Evolutionary conservation across 2,888 invertebrate species (phyloP).

Genomic region (Epistrophella euchroma): DNA sequence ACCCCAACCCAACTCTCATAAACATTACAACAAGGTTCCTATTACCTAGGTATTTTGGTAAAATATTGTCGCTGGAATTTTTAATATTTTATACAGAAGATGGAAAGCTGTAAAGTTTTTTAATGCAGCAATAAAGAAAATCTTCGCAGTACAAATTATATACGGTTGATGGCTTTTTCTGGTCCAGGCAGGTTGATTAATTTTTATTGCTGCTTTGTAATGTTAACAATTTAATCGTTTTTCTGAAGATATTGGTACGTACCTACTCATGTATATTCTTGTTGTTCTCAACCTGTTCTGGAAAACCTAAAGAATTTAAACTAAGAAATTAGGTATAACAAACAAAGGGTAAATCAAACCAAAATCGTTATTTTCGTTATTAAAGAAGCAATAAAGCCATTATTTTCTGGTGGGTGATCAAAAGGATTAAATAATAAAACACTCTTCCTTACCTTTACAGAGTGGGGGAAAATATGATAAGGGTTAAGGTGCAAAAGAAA

Average conservation of each 20-base stretch:
- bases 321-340: conserved; percentile 6
- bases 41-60: not conserved
- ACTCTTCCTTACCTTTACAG: not conserved
- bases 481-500: not conserved
- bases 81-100: conserved; percentile 20
- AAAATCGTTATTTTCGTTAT: conserved; percentile 3
- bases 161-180: conserved; percentile 30
- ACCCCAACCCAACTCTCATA: not conserved
- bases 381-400: conserved; percentile 10
- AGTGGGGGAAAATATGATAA: not conserved
- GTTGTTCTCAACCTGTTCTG: not conserved
- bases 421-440: not conserved
- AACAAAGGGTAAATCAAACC: not conserved
- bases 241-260: not conserved
- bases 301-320: not conserved
- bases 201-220: conserved; percentile 21
- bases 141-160: conserved; percentile 14
- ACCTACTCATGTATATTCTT: not conserved
- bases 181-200: conserved; percentile 27
- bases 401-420: not conserved
- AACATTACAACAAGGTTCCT: not conserved
- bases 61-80: conserved; percentile 21
- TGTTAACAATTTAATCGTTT: conserved; percentile 22
- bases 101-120: conserved; percentile 18
- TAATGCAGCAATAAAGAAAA: conserved; percentile 13